Evolutionary conservation across 2,113 vertebrate species (phyloP), one percentile per base, ranked within the genome.

Genomic region (Pluvianellus socialis): DNA sequence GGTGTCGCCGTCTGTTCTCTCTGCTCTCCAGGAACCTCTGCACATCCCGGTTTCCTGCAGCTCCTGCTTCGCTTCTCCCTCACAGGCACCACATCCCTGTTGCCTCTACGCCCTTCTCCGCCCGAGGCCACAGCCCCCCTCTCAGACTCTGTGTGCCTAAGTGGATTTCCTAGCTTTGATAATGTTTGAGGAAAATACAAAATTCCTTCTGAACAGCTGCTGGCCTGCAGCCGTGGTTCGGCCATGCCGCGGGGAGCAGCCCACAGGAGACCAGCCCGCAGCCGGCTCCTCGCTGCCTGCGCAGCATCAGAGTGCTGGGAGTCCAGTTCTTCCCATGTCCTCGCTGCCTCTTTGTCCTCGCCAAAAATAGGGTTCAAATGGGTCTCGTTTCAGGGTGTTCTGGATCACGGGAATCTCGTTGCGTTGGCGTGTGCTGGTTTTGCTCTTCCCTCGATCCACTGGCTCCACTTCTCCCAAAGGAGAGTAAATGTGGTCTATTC

Each of bases 1-100:
- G 88, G 86, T 0, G 0, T 12, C 1, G 3, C 1, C 3, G 14
- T 66, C 21, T 56, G 56, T 30, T 52, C 7, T 85, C 44, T 47
- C 35, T 86, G 38, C 50, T 79, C 5, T 14, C 24, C 52, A 74
- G 73, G 74, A 75, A 44, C 62, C 45, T 76, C 40, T 62, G 56
- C 53, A 32, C 7, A 5, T 67, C 62, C 59, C 40, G 22, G 28
- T 45, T 45, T 66, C 65, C 28, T 66, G 42, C 56, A 35, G 44
- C 28, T 73, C 61, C 45, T 28, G 59, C 21, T 49, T 86, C 0
- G 0, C 32, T 77, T 92, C 35, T 72, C 50, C 32, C 56, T 75
- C 6, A 8, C 30, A 49, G 49, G 22, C 49, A 50, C 49, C 23
- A 9, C 49, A 12, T 52, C 81, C 66, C 38, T 56, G 12, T 65